A percentile compares a stretch with the other conserved stretches of the same genome.
Conservation (phyloP, 1,140 invertebrate genomes). For the Cheumatopsyche charites region DNA sequence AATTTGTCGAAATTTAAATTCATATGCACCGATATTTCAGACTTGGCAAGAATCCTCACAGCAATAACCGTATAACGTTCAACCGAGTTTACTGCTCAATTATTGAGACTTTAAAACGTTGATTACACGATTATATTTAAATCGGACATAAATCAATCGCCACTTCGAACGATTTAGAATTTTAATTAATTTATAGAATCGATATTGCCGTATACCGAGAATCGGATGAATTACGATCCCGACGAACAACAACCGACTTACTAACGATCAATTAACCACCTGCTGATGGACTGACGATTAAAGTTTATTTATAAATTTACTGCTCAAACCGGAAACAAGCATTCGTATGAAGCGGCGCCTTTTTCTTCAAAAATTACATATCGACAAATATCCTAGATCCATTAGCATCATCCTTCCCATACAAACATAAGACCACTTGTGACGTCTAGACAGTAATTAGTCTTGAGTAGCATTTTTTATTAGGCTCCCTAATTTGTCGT, state of each 20-base stretch:
- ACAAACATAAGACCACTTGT: slow-evolving; percentile 27
- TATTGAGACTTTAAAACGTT: no score
- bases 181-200: slow-evolving; percentile 5
- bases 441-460: slow-evolving; percentile 39
- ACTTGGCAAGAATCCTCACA: no score
- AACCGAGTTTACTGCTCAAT: no score
- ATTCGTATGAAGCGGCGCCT: neutral
- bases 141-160: neutral
- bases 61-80: no score
- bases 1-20: no score
- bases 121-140: no score
- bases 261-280: slow-evolving; percentile 18
- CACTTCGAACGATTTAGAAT: neutral
- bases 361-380: no score
- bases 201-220: neutral
- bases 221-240: neutral
- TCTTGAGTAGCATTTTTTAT: slow-evolving; percentile 5
- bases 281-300: neutral
- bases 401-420: slow-evolving; percentile 22
- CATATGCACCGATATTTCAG: no score
- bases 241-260: neutral
- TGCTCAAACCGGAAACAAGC: neutral
- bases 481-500: neutral
- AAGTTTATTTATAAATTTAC: neutral
- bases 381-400: slow-evolving; percentile 11